Evolutionary conservation across 2,797 vertebrate species (phyloP).

Genomic region (Chelonia mydas): DNA sequence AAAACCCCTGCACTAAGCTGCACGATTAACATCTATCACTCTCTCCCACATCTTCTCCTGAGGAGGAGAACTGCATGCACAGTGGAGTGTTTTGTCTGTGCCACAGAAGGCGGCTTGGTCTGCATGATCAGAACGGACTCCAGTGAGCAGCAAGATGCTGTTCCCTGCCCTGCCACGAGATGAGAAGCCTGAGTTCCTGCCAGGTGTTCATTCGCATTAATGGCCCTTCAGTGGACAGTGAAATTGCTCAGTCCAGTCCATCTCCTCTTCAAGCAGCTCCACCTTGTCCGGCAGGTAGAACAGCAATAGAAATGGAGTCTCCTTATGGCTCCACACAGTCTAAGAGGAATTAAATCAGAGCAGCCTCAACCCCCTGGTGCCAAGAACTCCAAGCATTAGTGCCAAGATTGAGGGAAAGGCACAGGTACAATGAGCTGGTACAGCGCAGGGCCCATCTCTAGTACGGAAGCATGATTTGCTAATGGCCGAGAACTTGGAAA

Average conservation of each 20-base stretch:
- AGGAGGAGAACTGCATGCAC: neutral
- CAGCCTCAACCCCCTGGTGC: neutral
- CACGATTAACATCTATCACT: too few species aligned
- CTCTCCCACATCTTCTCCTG: neutral
- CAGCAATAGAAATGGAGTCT: neutral
- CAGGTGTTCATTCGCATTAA: neutral
- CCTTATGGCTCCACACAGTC: neutral
- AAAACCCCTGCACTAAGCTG: too few species aligned
- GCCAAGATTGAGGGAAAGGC: fast-evolving
- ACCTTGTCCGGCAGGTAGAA: neutral
- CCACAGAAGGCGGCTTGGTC: neutral
- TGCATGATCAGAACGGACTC: neutral
- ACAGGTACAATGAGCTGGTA: fast-evolving
- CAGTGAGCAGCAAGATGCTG: neutral
- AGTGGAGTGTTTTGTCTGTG: neutral
- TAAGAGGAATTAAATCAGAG: neutral
- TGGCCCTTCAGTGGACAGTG: neutral
- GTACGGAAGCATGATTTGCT: neutral
- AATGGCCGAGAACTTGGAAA: neutral
- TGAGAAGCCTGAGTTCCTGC: neutral
- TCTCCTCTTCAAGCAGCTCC: neutral
- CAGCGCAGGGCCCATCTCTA: neutral
- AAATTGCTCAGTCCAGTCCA: neutral
- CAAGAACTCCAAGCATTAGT: neutral
- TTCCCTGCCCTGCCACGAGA: fast-evolving